phyloP scores from a whole-genome alignment of 2,797 vertebrate species.

The Mormyrus hasselquistii region DNA sequence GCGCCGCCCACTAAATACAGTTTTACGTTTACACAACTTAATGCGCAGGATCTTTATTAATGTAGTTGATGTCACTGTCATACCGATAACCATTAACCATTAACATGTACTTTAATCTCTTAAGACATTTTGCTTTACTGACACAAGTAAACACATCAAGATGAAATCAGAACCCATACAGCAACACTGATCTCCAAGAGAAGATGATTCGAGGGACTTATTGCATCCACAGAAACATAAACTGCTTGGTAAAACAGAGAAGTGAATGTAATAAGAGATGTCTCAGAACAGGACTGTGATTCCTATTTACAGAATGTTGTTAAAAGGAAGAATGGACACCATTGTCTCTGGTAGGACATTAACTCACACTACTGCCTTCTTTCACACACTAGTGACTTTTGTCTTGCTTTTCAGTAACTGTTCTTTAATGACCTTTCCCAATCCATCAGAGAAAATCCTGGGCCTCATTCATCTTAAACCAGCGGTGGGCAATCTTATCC shows the following conservation, averaged over 20 bases:
- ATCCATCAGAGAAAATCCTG: not conserved
- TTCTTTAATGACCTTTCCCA: not conserved
- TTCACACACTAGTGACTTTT: not conserved
- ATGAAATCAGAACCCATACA: not conserved
- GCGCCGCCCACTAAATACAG: not conserved
- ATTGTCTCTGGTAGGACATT: not conserved
- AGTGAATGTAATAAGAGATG: not conserved
- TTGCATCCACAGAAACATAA: not conserved
- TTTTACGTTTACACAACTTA: not conserved
- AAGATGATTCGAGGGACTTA: not conserved
- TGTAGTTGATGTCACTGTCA: not conserved
- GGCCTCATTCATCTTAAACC: not conserved
- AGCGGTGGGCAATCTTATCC: not conserved
- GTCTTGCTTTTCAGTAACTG: conserved; percentile 5
- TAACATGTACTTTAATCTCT: not conserved
- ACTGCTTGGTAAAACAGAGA: not conserved
- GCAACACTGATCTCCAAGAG: not conserved
- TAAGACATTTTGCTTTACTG: not conserved
- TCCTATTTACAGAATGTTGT: not conserved
- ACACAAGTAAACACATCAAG: not conserved
- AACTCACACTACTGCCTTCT: not conserved
- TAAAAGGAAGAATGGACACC: not conserved
- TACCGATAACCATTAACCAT: not conserved
- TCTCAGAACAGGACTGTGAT: not conserved
- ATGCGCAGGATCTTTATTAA: not conserved